These are phyloP conservation scores for Paralichthys olivaceus DNA, from an alignment of 2,113 vertebrate species.

Conservation along the genomic window DNA sequence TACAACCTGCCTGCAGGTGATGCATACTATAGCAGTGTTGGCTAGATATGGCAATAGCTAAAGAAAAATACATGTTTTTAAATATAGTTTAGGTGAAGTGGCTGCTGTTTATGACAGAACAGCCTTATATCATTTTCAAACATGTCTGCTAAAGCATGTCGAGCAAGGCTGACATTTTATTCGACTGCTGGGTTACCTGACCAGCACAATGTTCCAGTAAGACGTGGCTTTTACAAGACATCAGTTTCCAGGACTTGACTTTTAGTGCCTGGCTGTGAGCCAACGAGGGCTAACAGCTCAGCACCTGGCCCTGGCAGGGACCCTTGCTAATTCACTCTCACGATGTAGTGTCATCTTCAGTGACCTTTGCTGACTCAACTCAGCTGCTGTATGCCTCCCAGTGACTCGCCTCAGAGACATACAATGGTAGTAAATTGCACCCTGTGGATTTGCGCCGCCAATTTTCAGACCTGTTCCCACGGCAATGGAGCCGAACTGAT, in stretches of 20 bases:
- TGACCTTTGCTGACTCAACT: conserved; percentile 74
- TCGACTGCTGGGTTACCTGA: conserved; percentile 55
- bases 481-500: conserved; percentile 34
- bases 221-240: conserved; percentile 62
- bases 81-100: background rate
- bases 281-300: conserved; percentile 54
- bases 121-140: background rate
- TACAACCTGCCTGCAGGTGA: background rate
- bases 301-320: conserved; percentile 58
- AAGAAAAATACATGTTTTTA: background rate
- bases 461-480: conserved; percentile 39
- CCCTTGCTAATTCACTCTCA: conserved; percentile 61
- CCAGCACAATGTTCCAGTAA: conserved; percentile 46
- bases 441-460: background rate
- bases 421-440: conserved; percentile 28
- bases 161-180: conserved; percentile 51
- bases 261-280: conserved; percentile 59
- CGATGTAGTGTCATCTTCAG: conserved; percentile 42
- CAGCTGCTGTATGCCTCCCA: conserved; percentile 41
- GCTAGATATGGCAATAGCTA: background rate
- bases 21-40: background rate
- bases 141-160: conserved; percentile 35
- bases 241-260: conserved; percentile 64
- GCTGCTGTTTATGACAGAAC: background rate
- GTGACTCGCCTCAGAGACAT: conserved; percentile 6